Base-by-base conservation (phyloP, 2,113 vertebrate genomes). In the Equus przewalskii region DNA sequence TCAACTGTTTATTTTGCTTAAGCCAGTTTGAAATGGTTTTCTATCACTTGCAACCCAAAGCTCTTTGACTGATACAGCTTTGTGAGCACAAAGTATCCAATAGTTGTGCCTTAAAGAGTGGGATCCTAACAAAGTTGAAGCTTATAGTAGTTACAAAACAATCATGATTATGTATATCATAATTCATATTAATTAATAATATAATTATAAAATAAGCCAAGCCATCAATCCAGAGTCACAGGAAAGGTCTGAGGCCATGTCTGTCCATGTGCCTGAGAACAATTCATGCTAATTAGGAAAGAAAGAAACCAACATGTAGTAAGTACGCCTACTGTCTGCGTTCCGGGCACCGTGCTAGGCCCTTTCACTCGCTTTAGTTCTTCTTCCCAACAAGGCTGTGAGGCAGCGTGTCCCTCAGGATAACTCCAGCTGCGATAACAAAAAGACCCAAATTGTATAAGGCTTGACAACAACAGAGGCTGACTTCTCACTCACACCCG, bases 391-490 rank as follows among this genome's bases (percentile, higher is more conserved):
- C 21, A n/a, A 30, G 1, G 14, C 54, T 18, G 54, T 2, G 44
- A 72, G 72, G 33, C 33, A 4, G 41, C 5, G 5, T 13, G 6
- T 33, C 16, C 12, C 54, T 49, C 15, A 28, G 22, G 36, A 19
- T 33, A 24, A 30, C 30, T 41, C 49, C 0, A 36, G 84, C 49
- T 69, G 36, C 76, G 76, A 0, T 14, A 9, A 26, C 22, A 72
- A 60, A 79, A 1, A 33, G 73, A 36, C 21, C 73, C 49, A 19
- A 13, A 24, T 14, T 14, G 60, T 1, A 19, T 1, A 24, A 30
- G 36, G 67, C 65, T 56, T 0, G 0, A 2, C 58, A 8, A 33
- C 7, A 7, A 16, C n/a, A 51, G 18, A 19, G 16, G 41, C 18
- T 22, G 54, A 3, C 36, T 81, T 33, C 51, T 70, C 30, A 30